Evolutionary conservation across 1,140 invertebrate genomes (phyloP).

Genomic region (Pseudomyrmex gracilis): DNA sequence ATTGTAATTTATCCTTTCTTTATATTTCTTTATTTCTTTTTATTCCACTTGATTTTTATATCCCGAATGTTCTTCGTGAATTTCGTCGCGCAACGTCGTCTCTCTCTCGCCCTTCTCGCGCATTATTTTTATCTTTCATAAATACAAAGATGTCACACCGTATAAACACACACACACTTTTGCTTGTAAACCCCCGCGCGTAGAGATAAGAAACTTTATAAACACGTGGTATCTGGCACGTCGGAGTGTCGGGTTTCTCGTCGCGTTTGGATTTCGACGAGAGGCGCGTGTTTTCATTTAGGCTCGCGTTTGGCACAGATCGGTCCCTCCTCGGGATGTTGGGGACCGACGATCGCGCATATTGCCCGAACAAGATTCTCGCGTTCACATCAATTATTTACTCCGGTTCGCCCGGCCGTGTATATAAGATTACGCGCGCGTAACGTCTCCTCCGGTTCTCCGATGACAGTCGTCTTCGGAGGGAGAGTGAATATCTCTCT

Average conservation of each 20-base stretch:
- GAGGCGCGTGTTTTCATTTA: conserved; percentile 41
- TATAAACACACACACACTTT: neutral
- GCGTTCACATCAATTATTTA: conserved; percentile 55
- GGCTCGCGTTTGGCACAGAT: conserved; percentile 50
- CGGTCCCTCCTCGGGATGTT: neutral
- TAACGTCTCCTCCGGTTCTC: conserved; percentile 27
- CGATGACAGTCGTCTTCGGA: conserved; percentile 32
- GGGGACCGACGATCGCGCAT: conserved; percentile 26
- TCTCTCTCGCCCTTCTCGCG: neutral
- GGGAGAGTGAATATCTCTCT: neutral
- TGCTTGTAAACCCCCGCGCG: neutral
- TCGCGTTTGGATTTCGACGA: conserved; percentile 18
- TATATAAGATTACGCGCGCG: conserved; percentile 34
- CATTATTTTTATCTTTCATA: conserved; percentile 26
- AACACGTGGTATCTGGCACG: conserved; percentile 26
- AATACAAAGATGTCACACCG: conserved; percentile 2
- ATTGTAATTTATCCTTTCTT: too few relatives aligned
- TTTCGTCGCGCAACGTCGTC: neutral
- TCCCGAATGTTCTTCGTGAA: neutral
- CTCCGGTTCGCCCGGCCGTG: conserved; percentile 26
- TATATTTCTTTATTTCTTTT: neutral
- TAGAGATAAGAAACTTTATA: conserved; percentile 49
- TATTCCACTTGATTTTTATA: neutral
- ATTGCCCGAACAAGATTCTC: conserved; percentile 37
- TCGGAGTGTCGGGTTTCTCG: conserved; percentile 45